phyloP scores from a whole-genome alignment of 2,888 invertebrate genomes.

The Drosophila lacicola region DNA sequence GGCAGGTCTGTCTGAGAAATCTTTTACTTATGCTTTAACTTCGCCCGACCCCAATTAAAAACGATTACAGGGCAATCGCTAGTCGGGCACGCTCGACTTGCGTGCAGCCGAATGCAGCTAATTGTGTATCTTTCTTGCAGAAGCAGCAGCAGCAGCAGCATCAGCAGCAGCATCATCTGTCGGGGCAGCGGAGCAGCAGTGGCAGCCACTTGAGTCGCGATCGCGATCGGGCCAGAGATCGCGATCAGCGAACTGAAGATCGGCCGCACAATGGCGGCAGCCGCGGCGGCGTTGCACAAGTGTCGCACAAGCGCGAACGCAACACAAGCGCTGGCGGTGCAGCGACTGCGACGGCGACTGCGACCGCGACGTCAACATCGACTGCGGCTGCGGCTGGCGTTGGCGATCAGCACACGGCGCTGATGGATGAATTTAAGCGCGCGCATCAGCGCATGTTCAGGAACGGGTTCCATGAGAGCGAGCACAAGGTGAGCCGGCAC shows the following conservation, averaged over 20 bases:
- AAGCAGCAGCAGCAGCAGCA: constrained; percentile 58
- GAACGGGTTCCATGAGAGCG: constrained; percentile 85
- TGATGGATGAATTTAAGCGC: constrained; percentile 96
- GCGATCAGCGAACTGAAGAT: constrained; percentile 49
- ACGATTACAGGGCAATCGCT: not conserved
- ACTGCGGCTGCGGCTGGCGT: constrained; percentile 63
- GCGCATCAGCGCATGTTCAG: constrained; percentile 95
- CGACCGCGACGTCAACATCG: not conserved
- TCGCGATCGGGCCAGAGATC: constrained; percentile 32
- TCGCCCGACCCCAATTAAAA: not conserved
- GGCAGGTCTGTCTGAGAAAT: too few species aligned
- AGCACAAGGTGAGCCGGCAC: constrained; percentile 78
- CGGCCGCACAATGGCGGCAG: constrained; percentile 43
- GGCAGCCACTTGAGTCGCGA: constrained; percentile 45
- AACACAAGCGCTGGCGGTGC: constrained; percentile 85
- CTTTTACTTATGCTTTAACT: too few species aligned
- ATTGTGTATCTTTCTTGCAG: constrained; percentile 37
- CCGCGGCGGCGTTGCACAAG: constrained; percentile 55
- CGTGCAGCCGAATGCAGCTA: not conserved
- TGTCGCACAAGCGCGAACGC: constrained; percentile 84
- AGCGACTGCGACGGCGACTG: constrained; percentile 71
- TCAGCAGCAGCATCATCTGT: constrained; percentile 37
- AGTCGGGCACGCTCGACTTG: not conserved
- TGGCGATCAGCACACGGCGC: constrained; percentile 88
- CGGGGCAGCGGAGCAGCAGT: constrained; percentile 34